A percentile compares a stretch with the other conserved stretches of the same genome.
Evolutionary conservation across 1,140 invertebrate genomes (phyloP).

Genomic region (Triops longicaudatus): DNA sequence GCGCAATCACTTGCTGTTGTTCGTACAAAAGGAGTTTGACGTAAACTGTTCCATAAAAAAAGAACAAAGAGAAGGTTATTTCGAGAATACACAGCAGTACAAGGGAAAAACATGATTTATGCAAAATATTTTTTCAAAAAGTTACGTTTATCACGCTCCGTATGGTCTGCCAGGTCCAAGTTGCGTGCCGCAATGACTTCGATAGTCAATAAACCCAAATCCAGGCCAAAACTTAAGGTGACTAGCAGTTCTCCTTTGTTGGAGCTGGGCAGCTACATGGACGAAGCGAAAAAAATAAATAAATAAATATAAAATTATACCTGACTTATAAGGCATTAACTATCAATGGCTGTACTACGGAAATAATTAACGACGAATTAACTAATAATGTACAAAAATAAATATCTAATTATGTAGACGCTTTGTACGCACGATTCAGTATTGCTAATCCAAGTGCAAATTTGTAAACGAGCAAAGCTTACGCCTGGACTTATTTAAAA

Average conservation of each 20-base stretch:
- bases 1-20: not conserved
- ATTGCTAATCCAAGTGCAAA: too few relatives aligned
- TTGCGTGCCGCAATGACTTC: not conserved
- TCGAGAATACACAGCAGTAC: too few relatives aligned
- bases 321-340: too few relatives aligned
- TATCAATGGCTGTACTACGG: too few relatives aligned
- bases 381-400: too few relatives aligned
- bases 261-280: not conserved
- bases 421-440: too few relatives aligned
- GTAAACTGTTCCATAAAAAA: not conserved
- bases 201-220: not conserved
- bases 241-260: not conserved
- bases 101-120: too few relatives aligned
- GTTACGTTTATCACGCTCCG: not conserved
- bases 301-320: not conserved
- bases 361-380: too few relatives aligned
- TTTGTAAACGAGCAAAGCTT: too few relatives aligned
- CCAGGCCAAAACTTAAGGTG: not conserved
- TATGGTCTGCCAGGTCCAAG: not conserved
- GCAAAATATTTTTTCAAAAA: too few relatives aligned
- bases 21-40: constrained; percentile 21
- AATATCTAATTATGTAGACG: too few relatives aligned
- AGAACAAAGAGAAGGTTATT: not conserved
- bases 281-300: not conserved
- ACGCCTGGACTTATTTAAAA: too few relatives aligned